Base-by-base conservation (phyloP, 2,888 invertebrate species). In the Macrophya annulata region DNA sequence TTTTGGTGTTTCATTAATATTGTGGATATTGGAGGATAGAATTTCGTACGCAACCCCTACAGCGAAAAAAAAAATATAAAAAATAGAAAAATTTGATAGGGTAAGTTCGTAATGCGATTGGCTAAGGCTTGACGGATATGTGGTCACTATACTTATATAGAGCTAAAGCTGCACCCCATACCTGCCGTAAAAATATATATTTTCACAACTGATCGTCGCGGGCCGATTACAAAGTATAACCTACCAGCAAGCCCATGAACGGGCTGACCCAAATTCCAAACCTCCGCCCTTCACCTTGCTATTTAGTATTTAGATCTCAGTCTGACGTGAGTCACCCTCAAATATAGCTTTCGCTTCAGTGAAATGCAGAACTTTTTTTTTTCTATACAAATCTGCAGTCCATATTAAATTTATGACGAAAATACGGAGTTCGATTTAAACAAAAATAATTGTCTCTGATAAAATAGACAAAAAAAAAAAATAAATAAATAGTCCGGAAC, bases 261-360 rank as follows among this genome's bases (percentile, higher is more conserved):
- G 81, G n/a, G 81, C 81, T 81, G 81, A 81, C 81, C 81, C 81
- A 81, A 81, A 81, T 81, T 81, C 81, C 81, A 62, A 17, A 40
- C 81, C 81, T 81, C 62, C 81, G 81, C 81, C 81, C 81, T 81
- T 81, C 81, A 81, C 81, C 81, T 81, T 81, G 81, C 81, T 81
- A 43, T 81, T 81, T 62, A 81, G 43, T 77, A 55, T 55, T 17
- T 51, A 31, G 17, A 51, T 12, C 25, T 43, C 40, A 62, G 21
- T 81, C 59, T 62, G 21, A 62, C 59, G 81, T 81, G 62, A 81
- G 40, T 81, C 81, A 81, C 62, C 81, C 81, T 81, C 21, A 43
- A 62, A 81, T 77, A 81, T 21, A 62, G n/a, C n/a, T 37, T 77
- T n/a, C 12, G 17, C 45, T 77, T 25, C 51, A 21, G n/a, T 77